Evolutionary conservation across 2,797 vertebrate species (phyloP), one percentile per base, ranked within the genome.

Genomic region (Dipus sagitta): DNA sequence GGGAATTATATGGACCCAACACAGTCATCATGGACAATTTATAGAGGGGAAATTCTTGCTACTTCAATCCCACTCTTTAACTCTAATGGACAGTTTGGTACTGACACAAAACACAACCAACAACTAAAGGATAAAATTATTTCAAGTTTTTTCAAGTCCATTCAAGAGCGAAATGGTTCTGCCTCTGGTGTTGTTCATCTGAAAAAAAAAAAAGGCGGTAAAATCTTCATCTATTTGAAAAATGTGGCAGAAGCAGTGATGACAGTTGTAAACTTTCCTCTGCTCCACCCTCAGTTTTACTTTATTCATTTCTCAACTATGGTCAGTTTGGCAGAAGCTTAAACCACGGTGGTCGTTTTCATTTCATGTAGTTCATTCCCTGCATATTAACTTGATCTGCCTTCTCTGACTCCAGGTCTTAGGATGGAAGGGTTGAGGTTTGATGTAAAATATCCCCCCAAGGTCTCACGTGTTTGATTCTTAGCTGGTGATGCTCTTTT

Each of bases 41-140:
- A 30, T 65, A 70, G 21, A 83, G 6, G 26, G 54, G 15, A 68
- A 28, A 42, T 14, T 84, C 18, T 34, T 83, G 65, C 47, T 65
- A 74, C 52, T 81, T 92, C 38, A 94, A 82, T 74, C 32, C 7
- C 60, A 13, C 58, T 92, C 26, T 91, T 86, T 84, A 93, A 62
- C 78, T 86, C 13, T 65, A 91, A 71, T 78, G 17, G 71, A 20
- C 67, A 38, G n/a, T 64, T 79, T 34, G 47, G 32, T 91, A 32
- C 2, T 7, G 47, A 38, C 79, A 74, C 24, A 67, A 87, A 94
- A 47, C 2, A 78, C 95, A 92, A 83, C 17, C 38, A 80, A 62
- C 3, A 92, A 71, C 30, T 38, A 70, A 68, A 89, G 47, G 72
- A 90, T 52, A 38, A 24, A 47, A 62, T 47, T 70, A 72, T 78